Base-by-base conservation (phyloP, 2,113 vertebrate genomes). In the Platichthys stellatus region DNA sequence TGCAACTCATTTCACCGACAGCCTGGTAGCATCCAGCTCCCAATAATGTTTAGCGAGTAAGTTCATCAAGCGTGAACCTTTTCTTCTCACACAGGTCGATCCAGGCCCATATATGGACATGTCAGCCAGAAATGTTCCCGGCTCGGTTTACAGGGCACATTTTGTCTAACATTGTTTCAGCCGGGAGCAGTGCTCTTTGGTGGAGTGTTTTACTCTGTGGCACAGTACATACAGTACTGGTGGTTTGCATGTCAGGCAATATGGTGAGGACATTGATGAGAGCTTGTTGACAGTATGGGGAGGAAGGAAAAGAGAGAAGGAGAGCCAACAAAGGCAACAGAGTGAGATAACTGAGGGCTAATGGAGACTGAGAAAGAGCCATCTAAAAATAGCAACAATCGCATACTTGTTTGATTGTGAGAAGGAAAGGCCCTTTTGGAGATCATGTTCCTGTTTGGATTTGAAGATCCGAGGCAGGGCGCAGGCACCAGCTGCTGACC, bases 371-470 rank as follows among this genome's bases (percentile, higher is more conserved):
- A 69, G 2, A 81, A 1, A 77, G 72, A 51, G 72, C 0, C 0
- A 11, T 83, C 89, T 93, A 92, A 85, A 90, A 91, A 93, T 94
- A 92, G 89, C 56, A 69, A 53, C 77, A 59, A 74, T 86, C 81
- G 71, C 88, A 93, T 93, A 89, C 72, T 92, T 89, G 76, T 88
- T 87, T 89, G 88, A 92, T 93, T 91, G 81, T 90, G 85, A 86
- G 81, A 82, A 86, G 80, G 82, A 82, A 89, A 83, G 53, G 69
- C 38, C 70, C 75, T 91, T 76, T 81, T 23, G n/a, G 61, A 88
- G 74, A 73, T 54, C 47, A 61, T 73, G 81, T 86, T 89, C 87
- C 75, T 88, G 75, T 89, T 90, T 82, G 63, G 71, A 87, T 12
- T 26, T 45, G 18, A 51, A 54, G 13, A 74, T 67, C 61, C 15